Conservation (phyloP, 2,888 invertebrate genomes). For the Podotricha telesiphe region DNA sequence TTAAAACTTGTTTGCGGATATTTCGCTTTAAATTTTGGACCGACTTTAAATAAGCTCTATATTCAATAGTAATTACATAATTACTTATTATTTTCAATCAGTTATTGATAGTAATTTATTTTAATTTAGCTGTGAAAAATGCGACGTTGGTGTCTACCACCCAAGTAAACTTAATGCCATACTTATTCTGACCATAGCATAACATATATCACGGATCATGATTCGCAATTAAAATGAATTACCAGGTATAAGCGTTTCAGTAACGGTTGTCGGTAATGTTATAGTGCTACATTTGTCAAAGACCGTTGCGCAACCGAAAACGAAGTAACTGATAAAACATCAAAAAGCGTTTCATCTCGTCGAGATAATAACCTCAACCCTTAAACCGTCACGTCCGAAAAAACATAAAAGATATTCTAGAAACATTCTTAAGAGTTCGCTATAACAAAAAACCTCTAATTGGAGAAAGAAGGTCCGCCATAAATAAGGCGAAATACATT, state of each 20-base stretch:
- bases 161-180: too few species aligned
- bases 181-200: too few species aligned
- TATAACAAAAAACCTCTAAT: constrained; percentile 26
- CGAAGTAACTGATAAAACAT: neutral
- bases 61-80: too few species aligned
- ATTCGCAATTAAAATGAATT: too few species aligned
- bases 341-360: neutral
- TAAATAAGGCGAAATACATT: constrained; percentile 30
- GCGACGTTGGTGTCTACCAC: too few species aligned
- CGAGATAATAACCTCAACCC: constrained; percentile 9
- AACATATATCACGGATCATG: too few species aligned
- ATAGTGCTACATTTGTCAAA: neutral
- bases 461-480: constrained; percentile 16
- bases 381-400: constrained; percentile 18
- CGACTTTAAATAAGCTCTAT: neutral
- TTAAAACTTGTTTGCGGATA: neutral
- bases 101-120: too few species aligned
- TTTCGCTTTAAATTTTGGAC: neutral
- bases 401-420: constrained; percentile 12
- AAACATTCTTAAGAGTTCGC: constrained; percentile 10
- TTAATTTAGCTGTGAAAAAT: too few species aligned
- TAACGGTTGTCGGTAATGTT: too few species aligned
- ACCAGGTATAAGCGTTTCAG: too few species aligned
- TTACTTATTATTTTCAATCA: too few species aligned
- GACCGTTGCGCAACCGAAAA: neutral